Percentiles rank a stretch among this genome's conserved stretches.
These are phyloP conservation scores for Acrocephalus arundinaceus DNA, from an alignment of 2,113 vertebrate genomes.

Conservation along the genomic window DNA sequence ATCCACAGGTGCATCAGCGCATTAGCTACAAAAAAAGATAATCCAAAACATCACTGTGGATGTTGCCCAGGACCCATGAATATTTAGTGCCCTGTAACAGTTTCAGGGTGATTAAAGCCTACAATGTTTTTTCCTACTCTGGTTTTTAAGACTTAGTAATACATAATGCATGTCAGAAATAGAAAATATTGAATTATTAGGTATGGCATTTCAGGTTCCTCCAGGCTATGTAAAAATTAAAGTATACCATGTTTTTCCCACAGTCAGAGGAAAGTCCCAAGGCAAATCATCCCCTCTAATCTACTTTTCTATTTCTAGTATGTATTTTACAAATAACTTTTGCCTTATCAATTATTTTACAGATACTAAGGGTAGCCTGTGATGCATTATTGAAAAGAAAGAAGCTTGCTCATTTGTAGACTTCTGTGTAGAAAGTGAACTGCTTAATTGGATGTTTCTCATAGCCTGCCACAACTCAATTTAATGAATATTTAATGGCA, in stretches of 20 bases:
- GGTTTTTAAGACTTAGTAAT: neutral
- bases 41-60: neutral
- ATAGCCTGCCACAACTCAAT: slow-evolving; percentile 1
- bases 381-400: slow-evolving; percentile 44
- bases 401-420: slow-evolving; percentile 14
- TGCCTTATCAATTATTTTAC: slow-evolving; percentile 50
- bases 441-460: slow-evolving; percentile 29
- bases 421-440: slow-evolving; percentile 13
- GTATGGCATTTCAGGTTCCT: slow-evolving; percentile 3
- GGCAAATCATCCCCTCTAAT: slow-evolving; percentile 21
- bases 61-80: neutral
- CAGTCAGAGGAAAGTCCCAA: neutral
- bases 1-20: fast-evolving
- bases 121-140: neutral
- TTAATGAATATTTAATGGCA: slow-evolving; percentile 48
- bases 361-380: neutral
- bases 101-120: neutral
- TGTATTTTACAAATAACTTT: slow-evolving; percentile 47
- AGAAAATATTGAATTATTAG: slow-evolving; percentile 19
- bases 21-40: neutral
- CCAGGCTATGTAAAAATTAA: neutral
- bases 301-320: slow-evolving; percentile 16
- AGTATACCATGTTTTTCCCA: neutral
- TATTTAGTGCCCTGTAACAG: neutral
- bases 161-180: neutral